Evolutionary conservation across 2,888 invertebrate genomes (phyloP).

Genomic region (Drosophila limbata): DNA sequence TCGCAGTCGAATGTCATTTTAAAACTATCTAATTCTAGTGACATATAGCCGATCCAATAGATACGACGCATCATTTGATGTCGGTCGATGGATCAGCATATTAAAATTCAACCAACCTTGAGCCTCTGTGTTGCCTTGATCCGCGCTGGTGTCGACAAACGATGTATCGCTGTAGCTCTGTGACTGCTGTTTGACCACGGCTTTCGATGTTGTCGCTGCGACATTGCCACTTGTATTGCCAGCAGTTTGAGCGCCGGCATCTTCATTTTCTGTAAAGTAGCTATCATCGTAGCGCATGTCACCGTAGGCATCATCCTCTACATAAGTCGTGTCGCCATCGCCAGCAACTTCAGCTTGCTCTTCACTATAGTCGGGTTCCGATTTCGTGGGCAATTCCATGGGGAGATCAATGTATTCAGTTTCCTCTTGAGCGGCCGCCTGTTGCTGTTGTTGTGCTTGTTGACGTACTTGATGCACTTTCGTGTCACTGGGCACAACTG

Average conservation of each 20-base stretch:
- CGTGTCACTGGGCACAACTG: constrained; percentile 58
- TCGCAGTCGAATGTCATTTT: constrained; percentile 44
- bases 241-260: constrained; percentile 76
- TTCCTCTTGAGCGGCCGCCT: constrained; percentile 76
- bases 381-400: constrained; percentile 88
- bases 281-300: constrained; percentile 87
- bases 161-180: constrained; percentile 83
- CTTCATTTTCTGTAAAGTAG: constrained; percentile 86
- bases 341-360: constrained; percentile 88
- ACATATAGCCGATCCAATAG: constrained; percentile 32
- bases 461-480: constrained; percentile 66
- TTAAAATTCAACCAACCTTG: constrained; percentile 85
- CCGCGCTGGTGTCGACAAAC: constrained; percentile 84
- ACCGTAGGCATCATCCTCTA: constrained; percentile 89
- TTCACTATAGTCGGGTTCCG: constrained; percentile 89
- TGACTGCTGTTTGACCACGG: constrained; percentile 81
- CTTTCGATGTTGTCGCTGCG: constrained; percentile 83
- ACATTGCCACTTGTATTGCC: constrained; percentile 70
- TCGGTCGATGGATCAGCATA: constrained; percentile 28
- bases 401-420: constrained; percentile 85
- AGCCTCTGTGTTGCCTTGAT: constrained; percentile 85
- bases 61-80: constrained; percentile 4
- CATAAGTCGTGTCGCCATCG: constrained; percentile 88
- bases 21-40: constrained; percentile 27
- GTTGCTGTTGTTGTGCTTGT: constrained; percentile 58